phyloP scores from a whole-genome alignment of 2,797 vertebrate species.

The Myotis pilosus region DNA sequence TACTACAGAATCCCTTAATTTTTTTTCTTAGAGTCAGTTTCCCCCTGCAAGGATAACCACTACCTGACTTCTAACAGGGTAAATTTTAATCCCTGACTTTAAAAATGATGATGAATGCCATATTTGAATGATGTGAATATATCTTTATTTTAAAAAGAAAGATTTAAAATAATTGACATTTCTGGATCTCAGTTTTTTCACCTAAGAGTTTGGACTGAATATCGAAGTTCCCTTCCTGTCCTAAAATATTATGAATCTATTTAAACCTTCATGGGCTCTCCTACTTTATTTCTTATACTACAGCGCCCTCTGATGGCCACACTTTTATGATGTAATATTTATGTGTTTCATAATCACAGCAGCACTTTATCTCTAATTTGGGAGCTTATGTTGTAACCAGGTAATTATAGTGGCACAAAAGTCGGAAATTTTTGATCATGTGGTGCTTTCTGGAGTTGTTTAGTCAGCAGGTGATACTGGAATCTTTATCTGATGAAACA shows the following conservation, averaged over 20 bases:
- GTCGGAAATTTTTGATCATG: background rate
- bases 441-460: background rate
- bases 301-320: conserved; percentile 42
- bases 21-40: background rate
- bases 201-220: background rate
- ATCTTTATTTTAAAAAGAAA: conserved; percentile 23
- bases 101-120: background rate
- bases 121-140: background rate
- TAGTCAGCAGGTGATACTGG: background rate
- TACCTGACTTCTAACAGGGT: background rate
- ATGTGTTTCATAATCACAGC: background rate
- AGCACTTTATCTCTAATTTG: background rate
- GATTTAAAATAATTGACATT: background rate
- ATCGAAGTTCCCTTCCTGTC: background rate
- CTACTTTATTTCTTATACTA: conserved; percentile 40
- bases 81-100: background rate
- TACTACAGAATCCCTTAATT: background rate
- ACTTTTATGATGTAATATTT: background rate
- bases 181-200: background rate
- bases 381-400: background rate
- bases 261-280: background rate
- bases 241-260: background rate
- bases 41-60: background rate
- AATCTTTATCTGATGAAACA: background rate
- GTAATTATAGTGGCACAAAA: background rate